Evolutionary conservation across 2,113 vertebrate genomes (phyloP).

Genomic region (Silurus asotus): DNA sequence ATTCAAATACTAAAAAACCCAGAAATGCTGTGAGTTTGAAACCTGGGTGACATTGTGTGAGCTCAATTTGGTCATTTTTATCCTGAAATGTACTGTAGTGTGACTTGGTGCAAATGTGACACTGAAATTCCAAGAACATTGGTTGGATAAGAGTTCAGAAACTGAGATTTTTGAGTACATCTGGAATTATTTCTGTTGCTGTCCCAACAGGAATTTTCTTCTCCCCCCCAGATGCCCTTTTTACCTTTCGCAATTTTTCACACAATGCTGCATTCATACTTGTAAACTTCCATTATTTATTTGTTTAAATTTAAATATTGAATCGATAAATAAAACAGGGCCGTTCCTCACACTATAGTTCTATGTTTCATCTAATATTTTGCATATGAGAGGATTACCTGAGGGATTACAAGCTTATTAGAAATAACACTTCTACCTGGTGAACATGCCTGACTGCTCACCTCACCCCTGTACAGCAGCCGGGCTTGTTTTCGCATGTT

Average conservation of each 20-base stretch:
- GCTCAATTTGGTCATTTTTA: too few relatives aligned
- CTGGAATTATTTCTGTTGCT: neutral
- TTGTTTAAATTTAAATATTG: too few relatives aligned
- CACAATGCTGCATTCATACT: neutral
- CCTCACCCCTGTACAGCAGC: neutral
- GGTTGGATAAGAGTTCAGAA: neutral
- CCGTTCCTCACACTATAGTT: neutral
- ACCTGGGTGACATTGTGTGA: too few relatives aligned
- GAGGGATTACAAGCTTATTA: neutral
- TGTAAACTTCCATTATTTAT: neutral
- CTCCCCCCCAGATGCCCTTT: neutral
- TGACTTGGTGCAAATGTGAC: neutral
- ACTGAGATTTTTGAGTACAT: neutral
- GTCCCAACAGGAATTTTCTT: neutral
- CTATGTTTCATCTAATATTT: neutral
- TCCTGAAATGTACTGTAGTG: too few relatives aligned
- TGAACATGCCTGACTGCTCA: neutral
- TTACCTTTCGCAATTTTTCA: neutral
- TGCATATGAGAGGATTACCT: neutral
- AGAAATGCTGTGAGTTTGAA: too few relatives aligned
- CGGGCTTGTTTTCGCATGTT: constrained; percentile 39
- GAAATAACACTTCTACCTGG: neutral
- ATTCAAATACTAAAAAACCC: neutral
- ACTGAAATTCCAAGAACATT: neutral
- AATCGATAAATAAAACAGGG: neutral